Percentiles rank a stretch among this genome's conserved stretches.
phyloP scores from a whole-genome alignment of 2,797 vertebrate species.

The Amblyopsis hoosieri region DNA sequence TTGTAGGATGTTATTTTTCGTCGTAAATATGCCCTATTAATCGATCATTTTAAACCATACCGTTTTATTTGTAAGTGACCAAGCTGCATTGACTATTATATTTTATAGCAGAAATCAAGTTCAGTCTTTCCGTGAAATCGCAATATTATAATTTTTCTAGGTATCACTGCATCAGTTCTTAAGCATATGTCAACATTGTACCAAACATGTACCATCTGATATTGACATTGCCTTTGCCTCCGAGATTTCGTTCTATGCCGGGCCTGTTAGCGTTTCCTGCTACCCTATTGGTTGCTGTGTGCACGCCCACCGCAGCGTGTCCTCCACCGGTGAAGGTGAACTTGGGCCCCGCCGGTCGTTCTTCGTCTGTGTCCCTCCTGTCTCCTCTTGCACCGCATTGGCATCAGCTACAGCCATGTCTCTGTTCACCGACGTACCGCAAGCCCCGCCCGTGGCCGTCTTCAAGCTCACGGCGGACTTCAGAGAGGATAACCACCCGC shows the following conservation, averaged over 20 bases:
- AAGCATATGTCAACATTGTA: too few species aligned
- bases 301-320: constrained; percentile 27
- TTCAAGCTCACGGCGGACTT: constrained; percentile 94
- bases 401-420: constrained; percentile 67
- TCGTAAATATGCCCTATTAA: too few species aligned
- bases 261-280: background rate
- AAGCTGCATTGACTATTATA: too few species aligned
- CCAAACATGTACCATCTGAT: too few species aligned
- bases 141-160: too few species aligned
- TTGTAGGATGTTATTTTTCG: background rate
- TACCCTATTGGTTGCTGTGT: constrained; percentile 29
- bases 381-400: constrained; percentile 11
- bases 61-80: too few species aligned
- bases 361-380: background rate
- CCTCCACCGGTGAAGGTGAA: constrained; percentile 74
- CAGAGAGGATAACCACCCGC: constrained; percentile 83
- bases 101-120: too few species aligned
- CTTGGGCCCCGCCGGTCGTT: background rate
- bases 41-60: too few species aligned
- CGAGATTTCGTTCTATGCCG: constrained; percentile 41
- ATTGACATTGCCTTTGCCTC: background rate
- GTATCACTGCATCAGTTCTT: too few species aligned
- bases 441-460: constrained; percentile 86
- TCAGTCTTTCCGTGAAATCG: too few species aligned
- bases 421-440: constrained; percentile 85